A percentile compares a stretch with the other conserved stretches of the same genome.
Evolutionary conservation across 1,140 invertebrate genomes (phyloP).

Genomic region (Leptinotarsa lineolata): DNA sequence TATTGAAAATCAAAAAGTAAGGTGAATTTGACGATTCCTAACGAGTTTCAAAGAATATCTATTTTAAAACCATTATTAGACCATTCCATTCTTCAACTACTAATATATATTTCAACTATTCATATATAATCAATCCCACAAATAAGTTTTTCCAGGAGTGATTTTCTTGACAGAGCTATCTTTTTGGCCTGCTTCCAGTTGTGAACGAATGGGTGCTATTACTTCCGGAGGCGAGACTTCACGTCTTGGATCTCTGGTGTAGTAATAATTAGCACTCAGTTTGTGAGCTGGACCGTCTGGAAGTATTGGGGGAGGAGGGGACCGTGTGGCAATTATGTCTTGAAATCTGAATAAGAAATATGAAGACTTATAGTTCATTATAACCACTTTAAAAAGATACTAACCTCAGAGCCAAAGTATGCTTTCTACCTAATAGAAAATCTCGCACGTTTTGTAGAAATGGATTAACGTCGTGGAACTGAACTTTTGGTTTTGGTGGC

Average conservation of each 20-base stretch:
- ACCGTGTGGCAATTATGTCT: constrained; percentile 66
- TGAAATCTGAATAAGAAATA: constrained; percentile 55
- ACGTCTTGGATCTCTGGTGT: constrained; percentile 72
- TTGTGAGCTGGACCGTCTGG: constrained; percentile 75
- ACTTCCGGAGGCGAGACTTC: constrained; percentile 71
- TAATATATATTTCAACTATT: too few species aligned
- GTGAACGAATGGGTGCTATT: constrained; percentile 53
- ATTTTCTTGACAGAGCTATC: constrained; percentile 43
- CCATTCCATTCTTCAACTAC: too few species aligned
- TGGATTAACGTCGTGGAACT: constrained; percentile 63
- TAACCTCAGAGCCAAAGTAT: constrained; percentile 67
- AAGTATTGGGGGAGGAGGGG: constrained; percentile 74
- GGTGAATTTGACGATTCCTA: too few species aligned
- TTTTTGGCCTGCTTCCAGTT: constrained; percentile 39
- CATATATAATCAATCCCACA: constrained; percentile 58
- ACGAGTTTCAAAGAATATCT: too few species aligned
- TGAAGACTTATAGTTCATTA: neutral
- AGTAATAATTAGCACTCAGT: constrained; percentile 79
- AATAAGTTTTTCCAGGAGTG: constrained; percentile 61
- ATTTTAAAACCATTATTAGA: too few species aligned
- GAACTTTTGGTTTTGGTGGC: constrained; percentile 36
- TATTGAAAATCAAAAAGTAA: too few species aligned
- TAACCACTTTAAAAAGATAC: constrained; percentile 3
- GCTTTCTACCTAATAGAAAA: constrained; percentile 66
- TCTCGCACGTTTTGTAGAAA: constrained; percentile 62